These are phyloP conservation scores for Agrotis segetum DNA, from an alignment of 2,888 invertebrate genomes.

Conservation along the genomic window DNA sequence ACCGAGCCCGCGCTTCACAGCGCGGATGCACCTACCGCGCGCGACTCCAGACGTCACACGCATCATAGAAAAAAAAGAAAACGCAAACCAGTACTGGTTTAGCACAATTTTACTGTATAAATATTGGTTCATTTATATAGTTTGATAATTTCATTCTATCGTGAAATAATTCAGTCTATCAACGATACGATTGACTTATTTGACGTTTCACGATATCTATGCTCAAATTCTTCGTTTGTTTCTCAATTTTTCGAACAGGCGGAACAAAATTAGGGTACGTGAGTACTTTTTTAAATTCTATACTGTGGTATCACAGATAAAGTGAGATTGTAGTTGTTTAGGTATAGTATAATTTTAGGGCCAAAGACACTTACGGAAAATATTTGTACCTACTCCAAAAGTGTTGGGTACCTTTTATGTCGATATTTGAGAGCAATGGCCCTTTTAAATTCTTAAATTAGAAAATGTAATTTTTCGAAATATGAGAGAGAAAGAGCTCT, in stretches of 20 bases:
- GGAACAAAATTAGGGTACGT: conserved; percentile 73
- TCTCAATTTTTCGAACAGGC: conserved; percentile 67
- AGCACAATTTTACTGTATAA: conserved; percentile 62
- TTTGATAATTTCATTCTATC: conserved; percentile 54
- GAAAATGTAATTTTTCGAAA: conserved; percentile 54
- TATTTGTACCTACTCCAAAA: conserved; percentile 43
- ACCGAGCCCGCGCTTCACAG: conserved; percentile 63
- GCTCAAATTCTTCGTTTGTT: conserved; percentile 74
- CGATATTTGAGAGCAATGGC: conserved; percentile 53
- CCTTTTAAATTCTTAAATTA: conserved; percentile 56
- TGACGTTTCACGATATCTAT: conserved; percentile 58
- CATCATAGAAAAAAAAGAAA: conserved; percentile 82
- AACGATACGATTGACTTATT: conserved; percentile 40
- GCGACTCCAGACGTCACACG: conserved; percentile 70
- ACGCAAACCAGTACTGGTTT: conserved; percentile 86
- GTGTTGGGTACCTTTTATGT: conserved; percentile 28
- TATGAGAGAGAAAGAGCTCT: conserved; percentile 76
- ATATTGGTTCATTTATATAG: conserved; percentile 60
- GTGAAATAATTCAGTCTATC: conserved; percentile 43
- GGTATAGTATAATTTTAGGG: conserved; percentile 59
- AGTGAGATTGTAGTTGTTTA: conserved; percentile 82
- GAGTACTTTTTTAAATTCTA: conserved; percentile 65
- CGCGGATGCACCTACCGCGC: conserved; percentile 64
- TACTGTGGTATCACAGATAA: conserved; percentile 75
- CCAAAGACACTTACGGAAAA: conserved; percentile 42